These are phyloP conservation scores for Sorex araneus DNA, from an alignment of 2,113 vertebrate species.

Conservation along the genomic window DNA sequence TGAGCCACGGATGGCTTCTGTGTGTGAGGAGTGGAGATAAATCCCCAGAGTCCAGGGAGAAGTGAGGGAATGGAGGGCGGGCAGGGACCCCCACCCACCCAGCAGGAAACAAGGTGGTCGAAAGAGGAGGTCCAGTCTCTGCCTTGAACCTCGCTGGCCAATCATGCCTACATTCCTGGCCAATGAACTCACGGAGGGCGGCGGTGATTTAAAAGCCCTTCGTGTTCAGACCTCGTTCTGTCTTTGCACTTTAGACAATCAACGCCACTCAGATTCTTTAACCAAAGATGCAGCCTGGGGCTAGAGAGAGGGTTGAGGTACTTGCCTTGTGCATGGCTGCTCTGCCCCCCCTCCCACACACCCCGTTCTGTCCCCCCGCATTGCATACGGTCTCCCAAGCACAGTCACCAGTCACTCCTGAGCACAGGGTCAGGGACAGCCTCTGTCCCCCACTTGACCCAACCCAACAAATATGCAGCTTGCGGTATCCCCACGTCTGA, in stretches of 20 bases:
- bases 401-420: no score
- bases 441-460: no score
- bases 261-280: not conserved
- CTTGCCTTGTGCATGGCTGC: no score
- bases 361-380: no score
- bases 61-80: no score
- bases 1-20: not conserved
- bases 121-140: not conserved
- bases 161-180: not conserved
- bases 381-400: no score
- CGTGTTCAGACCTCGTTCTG: not conserved
- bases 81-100: not conserved
- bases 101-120: not conserved
- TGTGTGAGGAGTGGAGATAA: no score
- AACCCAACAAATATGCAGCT: not conserved
- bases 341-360: no score
- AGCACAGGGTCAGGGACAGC: no score
- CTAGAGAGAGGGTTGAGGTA: no score
- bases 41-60: no score
- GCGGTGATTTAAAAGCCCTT: not conserved
- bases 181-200: fast-evolving
- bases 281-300: no score
- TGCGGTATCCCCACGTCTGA: not conserved
- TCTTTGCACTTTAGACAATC: constrained; percentile 18
- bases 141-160: not conserved